Percentiles rank a stretch among this genome's conserved stretches.
Conservation (phyloP, 2,797 vertebrate genomes). For the Apogon hyalosoma region DNA sequence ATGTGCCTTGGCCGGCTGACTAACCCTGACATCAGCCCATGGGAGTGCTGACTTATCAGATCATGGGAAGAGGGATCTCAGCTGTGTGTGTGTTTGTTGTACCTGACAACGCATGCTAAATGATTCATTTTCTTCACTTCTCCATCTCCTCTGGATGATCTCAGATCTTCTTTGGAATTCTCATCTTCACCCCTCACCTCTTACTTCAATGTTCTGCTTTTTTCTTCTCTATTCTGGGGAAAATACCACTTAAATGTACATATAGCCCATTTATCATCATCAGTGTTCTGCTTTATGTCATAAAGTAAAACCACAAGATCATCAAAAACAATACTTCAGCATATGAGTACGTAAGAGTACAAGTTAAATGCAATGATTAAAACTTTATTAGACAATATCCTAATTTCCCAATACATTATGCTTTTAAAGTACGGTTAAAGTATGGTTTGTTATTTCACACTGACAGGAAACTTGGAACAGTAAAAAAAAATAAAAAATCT, state of each 20-base stretch:
- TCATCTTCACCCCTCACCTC: not conserved
- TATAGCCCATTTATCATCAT: not conserved
- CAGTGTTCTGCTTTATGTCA: conserved; percentile 15
- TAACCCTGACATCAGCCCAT: conserved; percentile 59
- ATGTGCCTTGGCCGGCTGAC: conserved; percentile 47
- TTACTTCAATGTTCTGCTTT: conserved; percentile 12
- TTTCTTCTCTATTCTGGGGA: not conserved
- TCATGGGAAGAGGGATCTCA: conserved; percentile 2
- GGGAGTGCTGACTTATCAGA: conserved; percentile 50
- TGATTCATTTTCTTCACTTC: conserved; percentile 33
- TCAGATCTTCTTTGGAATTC: not conserved
- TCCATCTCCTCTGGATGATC: not conserved
- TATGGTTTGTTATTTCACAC: too few relatives aligned
- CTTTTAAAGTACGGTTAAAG: too few relatives aligned
- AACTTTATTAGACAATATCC: not conserved
- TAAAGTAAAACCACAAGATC: not conserved
- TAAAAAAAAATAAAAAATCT: too few relatives aligned
- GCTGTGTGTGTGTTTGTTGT: conserved; percentile 23
- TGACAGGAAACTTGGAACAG: too few relatives aligned
- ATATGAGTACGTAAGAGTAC: not conserved
- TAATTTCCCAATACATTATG: too few relatives aligned
- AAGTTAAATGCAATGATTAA: not conserved
- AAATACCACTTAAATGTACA: rapidly evolving
- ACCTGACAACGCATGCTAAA: not conserved
- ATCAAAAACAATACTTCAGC: not conserved